Conservation (phyloP, 1,140 invertebrate genomes). For the Platyscapa corneri region DNA sequence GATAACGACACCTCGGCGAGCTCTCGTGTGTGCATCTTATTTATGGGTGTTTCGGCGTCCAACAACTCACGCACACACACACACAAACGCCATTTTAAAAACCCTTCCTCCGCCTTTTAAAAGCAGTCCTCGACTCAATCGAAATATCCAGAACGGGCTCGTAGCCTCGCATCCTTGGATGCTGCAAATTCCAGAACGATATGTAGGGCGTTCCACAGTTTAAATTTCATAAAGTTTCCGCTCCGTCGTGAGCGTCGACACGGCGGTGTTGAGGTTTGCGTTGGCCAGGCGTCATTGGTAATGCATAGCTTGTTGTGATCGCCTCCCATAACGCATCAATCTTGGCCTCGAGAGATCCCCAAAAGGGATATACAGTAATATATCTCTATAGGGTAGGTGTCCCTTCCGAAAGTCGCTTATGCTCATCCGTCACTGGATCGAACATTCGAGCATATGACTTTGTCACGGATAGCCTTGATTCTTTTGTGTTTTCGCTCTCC, state of each 20-base stretch:
- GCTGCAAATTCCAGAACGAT: too few relatives aligned
- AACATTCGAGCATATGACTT: background rate
- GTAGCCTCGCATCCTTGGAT: too few relatives aligned
- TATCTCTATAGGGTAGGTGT: constrained; percentile 1
- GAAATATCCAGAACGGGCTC: too few relatives aligned
- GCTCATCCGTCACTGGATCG: constrained; percentile 59
- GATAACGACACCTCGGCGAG: constrained; percentile 15
- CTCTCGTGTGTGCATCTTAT: too few relatives aligned
- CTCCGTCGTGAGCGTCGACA: background rate
- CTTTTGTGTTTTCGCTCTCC: background rate
- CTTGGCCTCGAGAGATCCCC: constrained; percentile 52
- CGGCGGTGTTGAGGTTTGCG: background rate
- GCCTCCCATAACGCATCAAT: constrained; percentile 64
- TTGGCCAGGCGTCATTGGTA: constrained; percentile 56
- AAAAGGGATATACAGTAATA: constrained; percentile 5
- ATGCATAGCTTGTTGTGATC: constrained; percentile 64
- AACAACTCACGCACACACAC: too few relatives aligned
- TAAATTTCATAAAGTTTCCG: constrained; percentile 37
- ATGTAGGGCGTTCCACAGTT: background rate
- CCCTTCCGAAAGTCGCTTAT: constrained; percentile 57
- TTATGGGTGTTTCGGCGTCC: background rate
- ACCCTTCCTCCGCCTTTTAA: too few relatives aligned
- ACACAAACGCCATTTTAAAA: too few relatives aligned
- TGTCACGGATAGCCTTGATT: background rate
- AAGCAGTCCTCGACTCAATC: too few relatives aligned